Conservation (phyloP, 2,797 vertebrate genomes). For the Sebastes miniatus region DNA sequence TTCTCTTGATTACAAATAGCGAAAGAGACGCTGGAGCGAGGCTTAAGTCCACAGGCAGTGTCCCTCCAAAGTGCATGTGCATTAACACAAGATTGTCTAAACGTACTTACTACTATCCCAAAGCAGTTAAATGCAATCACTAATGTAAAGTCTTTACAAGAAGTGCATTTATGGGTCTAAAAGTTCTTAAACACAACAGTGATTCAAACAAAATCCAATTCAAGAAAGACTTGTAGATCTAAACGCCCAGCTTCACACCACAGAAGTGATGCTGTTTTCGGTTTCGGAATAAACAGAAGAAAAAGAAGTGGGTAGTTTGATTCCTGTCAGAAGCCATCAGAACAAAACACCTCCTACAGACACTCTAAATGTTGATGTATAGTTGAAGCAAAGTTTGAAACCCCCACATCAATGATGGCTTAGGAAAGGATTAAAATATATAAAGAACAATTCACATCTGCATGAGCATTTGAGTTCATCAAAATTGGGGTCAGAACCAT, state of each 20-base stretch:
- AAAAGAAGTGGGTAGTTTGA: not conserved
- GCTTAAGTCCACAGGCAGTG: too few species aligned
- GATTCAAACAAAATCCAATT: not conserved
- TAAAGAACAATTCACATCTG: not conserved
- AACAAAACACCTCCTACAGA: not conserved
- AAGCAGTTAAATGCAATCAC: not conserved
- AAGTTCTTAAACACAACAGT: not conserved
- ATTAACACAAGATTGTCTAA: not conserved
- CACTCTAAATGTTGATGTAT: not conserved
- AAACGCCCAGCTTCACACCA: not conserved
- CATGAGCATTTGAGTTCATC: not conserved
- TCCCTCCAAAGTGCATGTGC: not conserved
- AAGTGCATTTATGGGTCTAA: not conserved
- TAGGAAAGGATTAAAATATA: not conserved
- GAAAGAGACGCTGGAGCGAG: not conserved
- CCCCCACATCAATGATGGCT: not conserved
- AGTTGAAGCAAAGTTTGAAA: not conserved
- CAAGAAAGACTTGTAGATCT: not conserved
- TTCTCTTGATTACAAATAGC: not conserved
- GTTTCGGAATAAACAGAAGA: not conserved
- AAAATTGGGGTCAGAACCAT: not conserved
- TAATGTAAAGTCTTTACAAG: not conserved
- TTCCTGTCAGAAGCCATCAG: not conserved
- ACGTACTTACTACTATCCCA: not conserved
- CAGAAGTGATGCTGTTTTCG: not conserved